Evolutionary conservation across 2,888 invertebrate species (phyloP).

Genomic region (Tetranychus piercei): DNA sequence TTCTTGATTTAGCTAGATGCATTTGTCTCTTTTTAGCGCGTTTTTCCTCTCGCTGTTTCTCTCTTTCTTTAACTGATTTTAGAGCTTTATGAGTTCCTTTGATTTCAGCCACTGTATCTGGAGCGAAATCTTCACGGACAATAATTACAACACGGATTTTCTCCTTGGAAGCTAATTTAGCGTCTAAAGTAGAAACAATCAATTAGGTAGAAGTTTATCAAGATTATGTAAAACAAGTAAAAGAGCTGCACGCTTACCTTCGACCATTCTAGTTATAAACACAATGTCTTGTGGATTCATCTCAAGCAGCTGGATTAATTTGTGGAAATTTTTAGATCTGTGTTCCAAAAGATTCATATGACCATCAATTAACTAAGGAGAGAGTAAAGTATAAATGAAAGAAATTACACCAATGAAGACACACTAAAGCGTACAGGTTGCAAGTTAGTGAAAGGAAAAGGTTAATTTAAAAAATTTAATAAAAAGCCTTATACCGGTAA

Average conservation of each 20-base stretch:
- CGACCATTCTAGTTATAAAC: neutral
- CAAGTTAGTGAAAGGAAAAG: neutral
- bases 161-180: neutral
- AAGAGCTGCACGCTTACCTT: neutral
- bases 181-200: neutral
- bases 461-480: neutral
- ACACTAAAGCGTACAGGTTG: neutral
- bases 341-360: neutral
- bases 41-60: no score
- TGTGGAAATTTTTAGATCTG: neutral
- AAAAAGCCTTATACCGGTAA: conserved; percentile 1
- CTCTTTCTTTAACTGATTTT: no score
- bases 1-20: no score
- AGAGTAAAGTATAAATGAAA: neutral
- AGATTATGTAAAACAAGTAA: neutral
- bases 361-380: neutral
- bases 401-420: neutral
- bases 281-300: neutral
- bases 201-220: neutral
- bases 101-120: neutral
- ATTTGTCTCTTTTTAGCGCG: no score
- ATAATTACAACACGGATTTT: neutral
- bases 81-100: no score
- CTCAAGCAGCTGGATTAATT: neutral
- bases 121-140: neutral